These are phyloP conservation scores for Brienomyrus brachyistius DNA, from an alignment of 2,113 vertebrate genomes.

Conservation along the genomic window DNA sequence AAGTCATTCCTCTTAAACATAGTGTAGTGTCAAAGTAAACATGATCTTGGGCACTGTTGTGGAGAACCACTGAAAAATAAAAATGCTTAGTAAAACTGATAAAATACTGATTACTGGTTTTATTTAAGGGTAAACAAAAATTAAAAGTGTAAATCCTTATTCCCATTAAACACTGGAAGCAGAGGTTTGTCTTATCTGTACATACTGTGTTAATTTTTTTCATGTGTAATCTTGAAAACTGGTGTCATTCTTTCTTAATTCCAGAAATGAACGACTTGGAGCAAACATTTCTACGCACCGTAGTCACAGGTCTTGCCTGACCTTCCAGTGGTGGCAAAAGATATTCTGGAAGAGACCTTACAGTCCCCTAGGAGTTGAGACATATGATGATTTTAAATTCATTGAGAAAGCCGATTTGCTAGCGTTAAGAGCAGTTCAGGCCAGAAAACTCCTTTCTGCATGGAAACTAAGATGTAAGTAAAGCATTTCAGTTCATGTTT, in stretches of 20 bases:
- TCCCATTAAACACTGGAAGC: no score
- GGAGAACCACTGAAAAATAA: background rate
- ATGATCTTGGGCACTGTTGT: background rate
- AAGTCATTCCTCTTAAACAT: conserved; percentile 34
- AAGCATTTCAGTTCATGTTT: no score
- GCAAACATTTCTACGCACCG: conserved; percentile 31
- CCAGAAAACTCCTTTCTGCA: background rate
- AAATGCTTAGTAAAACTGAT: no score
- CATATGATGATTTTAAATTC: conserved; percentile 22
- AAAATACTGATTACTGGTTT: no score
- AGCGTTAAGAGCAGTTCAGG: background rate
- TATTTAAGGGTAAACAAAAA: no score
- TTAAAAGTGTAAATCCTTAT: no score
- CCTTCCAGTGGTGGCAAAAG: background rate
- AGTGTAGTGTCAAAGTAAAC: conserved; percentile 33
- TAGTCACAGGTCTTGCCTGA: no score
- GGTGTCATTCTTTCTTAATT: background rate
- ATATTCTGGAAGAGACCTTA: background rate
- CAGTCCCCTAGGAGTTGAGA: conserved; percentile 21
- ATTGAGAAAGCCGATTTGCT: background rate
- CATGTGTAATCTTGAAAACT: no score
- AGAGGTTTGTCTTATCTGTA: no score
- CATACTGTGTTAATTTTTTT: no score
- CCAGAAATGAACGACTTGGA: conserved; percentile 26
- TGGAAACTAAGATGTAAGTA: background rate